Evolutionary conservation across 2,888 invertebrate genomes (phyloP).

Genomic region (Drosophila subquinaria): DNA sequence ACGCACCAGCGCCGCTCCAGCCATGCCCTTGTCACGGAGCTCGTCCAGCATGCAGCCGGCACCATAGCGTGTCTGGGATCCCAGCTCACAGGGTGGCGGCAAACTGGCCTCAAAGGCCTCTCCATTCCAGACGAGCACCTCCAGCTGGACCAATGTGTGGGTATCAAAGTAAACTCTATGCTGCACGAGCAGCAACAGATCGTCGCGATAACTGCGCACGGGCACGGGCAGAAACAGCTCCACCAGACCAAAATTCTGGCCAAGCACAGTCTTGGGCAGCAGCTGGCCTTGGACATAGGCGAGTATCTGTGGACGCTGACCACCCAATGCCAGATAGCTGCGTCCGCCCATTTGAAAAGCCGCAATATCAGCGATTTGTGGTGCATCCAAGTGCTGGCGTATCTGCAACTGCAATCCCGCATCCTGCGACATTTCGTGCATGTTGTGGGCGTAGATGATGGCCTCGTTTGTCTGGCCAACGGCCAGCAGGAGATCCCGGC

Average conservation of each 20-base stretch:
- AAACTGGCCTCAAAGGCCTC: conserved; percentile 82
- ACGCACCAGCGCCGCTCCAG: conserved; percentile 78
- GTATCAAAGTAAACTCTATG: conserved; percentile 84
- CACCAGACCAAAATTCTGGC: conserved; percentile 83
- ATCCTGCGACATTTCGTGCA: conserved; percentile 39
- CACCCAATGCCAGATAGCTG: conserved; percentile 84
- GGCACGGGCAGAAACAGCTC: conserved; percentile 83
- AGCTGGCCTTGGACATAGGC: conserved; percentile 82
- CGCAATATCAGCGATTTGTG: conserved; percentile 74
- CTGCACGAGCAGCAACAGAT: conserved; percentile 85
- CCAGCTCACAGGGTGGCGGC: conserved; percentile 81
- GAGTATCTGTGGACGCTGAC: conserved; percentile 82
- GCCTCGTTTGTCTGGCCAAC: conserved; percentile 79
- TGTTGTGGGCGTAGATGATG: conserved; percentile 77
- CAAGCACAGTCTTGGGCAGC: conserved; percentile 81
- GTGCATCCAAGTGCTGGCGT: conserved; percentile 63
- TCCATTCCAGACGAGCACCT: conserved; percentile 85
- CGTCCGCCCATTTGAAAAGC: conserved; percentile 85
- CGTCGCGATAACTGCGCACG: conserved; percentile 84
- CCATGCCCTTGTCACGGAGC: conserved; percentile 78
- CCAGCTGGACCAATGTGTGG: conserved; percentile 82
- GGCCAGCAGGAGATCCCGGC: conserved; percentile 82
- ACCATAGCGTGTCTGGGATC: conserved; percentile 68
- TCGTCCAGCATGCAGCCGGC: conserved; percentile 83
- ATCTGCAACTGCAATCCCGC: conserved; percentile 69